A percentile compares a stretch with the other conserved stretches of the same genome.
Conservation (phyloP, 2,888 invertebrate species). For the Ectobius pallidus region DNA sequence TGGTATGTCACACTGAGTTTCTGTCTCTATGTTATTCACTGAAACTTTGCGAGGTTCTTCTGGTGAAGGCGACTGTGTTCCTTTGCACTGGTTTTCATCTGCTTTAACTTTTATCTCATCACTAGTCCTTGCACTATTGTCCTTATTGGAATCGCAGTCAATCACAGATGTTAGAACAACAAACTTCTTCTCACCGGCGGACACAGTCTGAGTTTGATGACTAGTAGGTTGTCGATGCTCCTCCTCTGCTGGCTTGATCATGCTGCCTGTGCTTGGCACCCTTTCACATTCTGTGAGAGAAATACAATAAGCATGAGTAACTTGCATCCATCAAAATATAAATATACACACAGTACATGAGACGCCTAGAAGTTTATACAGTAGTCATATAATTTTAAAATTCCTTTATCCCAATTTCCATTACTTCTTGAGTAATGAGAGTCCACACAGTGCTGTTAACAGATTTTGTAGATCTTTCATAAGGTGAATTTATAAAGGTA, state of each 20-base stretch:
- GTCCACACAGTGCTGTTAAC: no score
- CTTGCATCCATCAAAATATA: neutral
- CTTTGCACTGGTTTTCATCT: neutral
- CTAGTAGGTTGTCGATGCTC: constrained; percentile 24
- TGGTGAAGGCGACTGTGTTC: neutral
- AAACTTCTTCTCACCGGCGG: constrained; percentile 19
- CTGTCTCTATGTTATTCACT: constrained; percentile 9
- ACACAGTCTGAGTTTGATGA: constrained; percentile 31
- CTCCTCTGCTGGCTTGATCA: neutral
- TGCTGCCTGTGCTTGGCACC: constrained; percentile 23
- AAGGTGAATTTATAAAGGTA: no score
- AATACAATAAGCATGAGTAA: neutral
- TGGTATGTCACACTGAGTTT: constrained; percentile 39
- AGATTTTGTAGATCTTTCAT: no score
- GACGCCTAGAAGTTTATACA: no score
- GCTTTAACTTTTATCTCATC: neutral
- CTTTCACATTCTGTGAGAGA: constrained; percentile 37
- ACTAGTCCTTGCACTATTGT: constrained; percentile 23
- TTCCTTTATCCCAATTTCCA: no score
- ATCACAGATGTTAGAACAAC: constrained; percentile 37
- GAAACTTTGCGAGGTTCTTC: neutral
- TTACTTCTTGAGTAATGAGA: no score
- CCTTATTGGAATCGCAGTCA: constrained; percentile 19
- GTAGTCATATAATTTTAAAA: no score
- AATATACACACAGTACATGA: no score